Evolutionary conservation across 2,888 invertebrate species (phyloP).

Genomic region (Tiphia femorata): DNA sequence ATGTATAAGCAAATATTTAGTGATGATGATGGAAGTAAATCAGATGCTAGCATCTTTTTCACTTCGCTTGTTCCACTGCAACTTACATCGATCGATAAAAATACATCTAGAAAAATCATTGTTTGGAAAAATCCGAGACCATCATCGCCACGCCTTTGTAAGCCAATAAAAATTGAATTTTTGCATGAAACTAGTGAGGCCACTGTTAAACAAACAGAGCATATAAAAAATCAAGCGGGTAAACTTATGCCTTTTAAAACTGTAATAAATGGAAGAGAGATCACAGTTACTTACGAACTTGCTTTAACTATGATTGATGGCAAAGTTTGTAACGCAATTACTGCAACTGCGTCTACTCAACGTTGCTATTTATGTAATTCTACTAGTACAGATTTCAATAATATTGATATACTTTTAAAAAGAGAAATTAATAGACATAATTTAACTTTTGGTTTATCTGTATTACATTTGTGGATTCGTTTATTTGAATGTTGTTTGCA

Average conservation of each 20-base stretch:
- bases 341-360: constrained; percentile 16
- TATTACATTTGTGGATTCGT: constrained; percentile 31
- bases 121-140: too few relatives aligned
- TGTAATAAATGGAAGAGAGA: constrained; percentile 22
- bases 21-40: not conserved
- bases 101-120: constrained; percentile 4
- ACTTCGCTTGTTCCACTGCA: constrained; percentile 7
- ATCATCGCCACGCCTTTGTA: constrained; percentile 28
- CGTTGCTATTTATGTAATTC: constrained; percentile 29
- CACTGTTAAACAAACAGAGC: constrained; percentile 15
- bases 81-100: not conserved
- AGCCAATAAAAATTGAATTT: constrained; percentile 30
- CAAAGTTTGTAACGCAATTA: constrained; percentile 29
- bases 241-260: constrained; percentile 25
- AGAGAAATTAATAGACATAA: constrained; percentile 7
- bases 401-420: constrained; percentile 18
- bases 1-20: constrained; percentile 2
- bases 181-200: constrained; percentile 20
- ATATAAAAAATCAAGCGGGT: constrained; percentile 22
- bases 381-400: constrained; percentile 30
- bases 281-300: constrained; percentile 24
- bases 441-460: constrained; percentile 28
- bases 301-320: constrained; percentile 28
- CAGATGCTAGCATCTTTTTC: not conserved
- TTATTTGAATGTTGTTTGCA: constrained; percentile 35